Percentiles rank a stretch among this genome's conserved stretches.
Conservation (phyloP, 2,888 invertebrate genomes). For the Suillia variegata region DNA sequence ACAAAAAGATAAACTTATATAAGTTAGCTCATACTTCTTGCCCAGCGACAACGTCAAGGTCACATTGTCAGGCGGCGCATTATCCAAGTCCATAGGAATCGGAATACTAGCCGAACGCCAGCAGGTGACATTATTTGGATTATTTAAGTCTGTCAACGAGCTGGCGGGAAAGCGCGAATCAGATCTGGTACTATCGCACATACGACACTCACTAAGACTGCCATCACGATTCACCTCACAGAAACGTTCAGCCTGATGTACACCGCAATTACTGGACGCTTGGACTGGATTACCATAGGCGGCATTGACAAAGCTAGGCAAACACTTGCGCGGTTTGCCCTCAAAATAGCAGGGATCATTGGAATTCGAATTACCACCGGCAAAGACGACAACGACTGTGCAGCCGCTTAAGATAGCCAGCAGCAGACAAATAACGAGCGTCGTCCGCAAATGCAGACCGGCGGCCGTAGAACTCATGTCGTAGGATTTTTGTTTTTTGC, state of each 20-base stretch:
- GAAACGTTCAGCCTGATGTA: slow-evolving; percentile 75
- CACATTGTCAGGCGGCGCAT: slow-evolving; percentile 89
- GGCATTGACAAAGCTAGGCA: slow-evolving; percentile 98
- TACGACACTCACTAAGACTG: slow-evolving; percentile 66
- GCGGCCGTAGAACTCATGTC: too few species aligned
- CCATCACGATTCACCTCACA: slow-evolving; percentile 68
- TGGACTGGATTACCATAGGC: slow-evolving; percentile 91
- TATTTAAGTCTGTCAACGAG: slow-evolving; percentile 93
- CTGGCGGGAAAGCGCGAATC: slow-evolving; percentile 78
- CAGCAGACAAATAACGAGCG: background rate
- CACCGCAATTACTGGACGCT: slow-evolving; percentile 90
- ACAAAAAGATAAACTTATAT: slow-evolving; percentile 95
- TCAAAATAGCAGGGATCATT: slow-evolving; percentile 91
- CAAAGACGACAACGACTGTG: slow-evolving; percentile 14
- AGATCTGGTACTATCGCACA: slow-evolving; percentile 83
- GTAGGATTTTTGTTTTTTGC: background rate
- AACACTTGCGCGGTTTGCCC: slow-evolving; percentile 85
- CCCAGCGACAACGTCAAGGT: slow-evolving; percentile 90
- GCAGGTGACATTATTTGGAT: slow-evolving; percentile 96
- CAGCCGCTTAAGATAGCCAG: slow-evolving; percentile 14
- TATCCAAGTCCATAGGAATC: slow-evolving; percentile 70
- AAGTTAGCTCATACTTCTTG: slow-evolving; percentile 98
- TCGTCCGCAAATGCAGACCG: slow-evolving; percentile 6
- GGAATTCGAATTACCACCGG: slow-evolving; percentile 64
- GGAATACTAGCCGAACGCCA: slow-evolving; percentile 91